These are phyloP conservation scores for Lanistes nyassanus DNA, from an alignment of 1,140 invertebrate genomes.

Conservation along the genomic window DNA sequence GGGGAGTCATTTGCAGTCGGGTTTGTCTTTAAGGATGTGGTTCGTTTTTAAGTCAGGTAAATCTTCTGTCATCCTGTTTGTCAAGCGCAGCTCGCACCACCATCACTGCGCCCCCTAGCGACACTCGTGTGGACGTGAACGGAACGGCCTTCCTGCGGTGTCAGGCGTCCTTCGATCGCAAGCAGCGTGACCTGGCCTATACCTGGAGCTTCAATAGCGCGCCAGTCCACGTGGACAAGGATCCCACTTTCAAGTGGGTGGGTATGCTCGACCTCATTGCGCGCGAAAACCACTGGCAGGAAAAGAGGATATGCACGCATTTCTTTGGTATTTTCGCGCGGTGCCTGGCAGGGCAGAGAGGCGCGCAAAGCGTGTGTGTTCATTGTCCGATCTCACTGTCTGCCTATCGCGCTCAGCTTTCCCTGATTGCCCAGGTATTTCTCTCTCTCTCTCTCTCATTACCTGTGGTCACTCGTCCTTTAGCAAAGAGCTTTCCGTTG, in stretches of 20 bases:
- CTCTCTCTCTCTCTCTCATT: no score
- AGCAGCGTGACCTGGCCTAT: constrained; percentile 39
- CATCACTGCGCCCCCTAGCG: constrained; percentile 21
- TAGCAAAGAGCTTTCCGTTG: background rate
- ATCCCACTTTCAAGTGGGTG: constrained; percentile 42
- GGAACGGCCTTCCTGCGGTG: constrained; percentile 49
- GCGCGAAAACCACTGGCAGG: no score
- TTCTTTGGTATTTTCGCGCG: no score
- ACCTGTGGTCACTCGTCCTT: background rate
- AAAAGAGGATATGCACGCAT: no score
- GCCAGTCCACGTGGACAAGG: constrained; percentile 36
- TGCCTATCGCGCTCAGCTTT: no score
- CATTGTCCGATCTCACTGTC: no score
- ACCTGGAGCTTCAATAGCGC: constrained; percentile 45
- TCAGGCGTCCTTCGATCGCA: constrained; percentile 38
- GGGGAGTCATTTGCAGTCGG: no score
- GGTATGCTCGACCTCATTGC: constrained; percentile 1
- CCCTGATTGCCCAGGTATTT: no score
- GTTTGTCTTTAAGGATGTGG: no score
- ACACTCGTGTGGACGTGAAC: constrained; percentile 34
- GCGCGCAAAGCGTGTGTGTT: no score
- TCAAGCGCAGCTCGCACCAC: constrained; percentile 26
- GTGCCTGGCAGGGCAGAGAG: no score
- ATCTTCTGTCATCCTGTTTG: background rate
- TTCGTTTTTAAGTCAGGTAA: no score